Base-by-base conservation (phyloP, 2,113 vertebrate genomes). In the Vireo altiloquus region DNA sequence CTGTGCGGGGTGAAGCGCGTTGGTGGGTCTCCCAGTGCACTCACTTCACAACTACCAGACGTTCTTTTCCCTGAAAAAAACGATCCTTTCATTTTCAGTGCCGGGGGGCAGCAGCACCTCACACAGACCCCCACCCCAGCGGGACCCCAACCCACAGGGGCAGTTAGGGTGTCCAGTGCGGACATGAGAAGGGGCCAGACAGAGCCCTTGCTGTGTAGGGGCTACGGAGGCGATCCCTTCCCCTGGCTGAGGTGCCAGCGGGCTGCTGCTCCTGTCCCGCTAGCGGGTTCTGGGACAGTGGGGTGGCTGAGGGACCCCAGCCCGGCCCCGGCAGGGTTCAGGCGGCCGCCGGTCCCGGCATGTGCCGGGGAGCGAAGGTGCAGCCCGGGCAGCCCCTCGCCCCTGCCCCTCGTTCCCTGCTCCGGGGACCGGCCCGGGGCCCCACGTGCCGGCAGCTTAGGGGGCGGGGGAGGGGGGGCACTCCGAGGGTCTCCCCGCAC, bases 1-100 rank as follows among this genome's bases (percentile, higher is more conserved):
- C 95, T 96, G 94, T 89, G 91, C 60, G 5, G 89, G 87, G 69
- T 75, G 89, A 97, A 92, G 91, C 4, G 1, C 7, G n/a, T 80
- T 54, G 83, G 56, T 59, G 74, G 77, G 46, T 60, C 93, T 89
- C 76, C 93, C 93, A 90, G 78, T 22, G 82, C 87, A 69, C 93
- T 95, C 89, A 61, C 95, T 95, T 92, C 91, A 82, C 91, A 85
- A 95, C 66, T 92, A 95, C 78, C 89, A 92, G 82, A 70, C 70
- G 46, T 76, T 87, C 75, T 83, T 82, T 72, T 35, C 75, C 75
- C 92, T 91, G 82, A 27, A 89, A 91, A 54, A 84, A 84, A 79
- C 5, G 70, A 69, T 64, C 77, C 74, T 82, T 94, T 95, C 57
- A 85, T 65, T 95, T 92, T 35, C 84, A 53, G 15, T 61, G 15